Evolutionary conservation across 2,888 invertebrate species (phyloP).

Genomic region (Argyra leucocephala): DNA sequence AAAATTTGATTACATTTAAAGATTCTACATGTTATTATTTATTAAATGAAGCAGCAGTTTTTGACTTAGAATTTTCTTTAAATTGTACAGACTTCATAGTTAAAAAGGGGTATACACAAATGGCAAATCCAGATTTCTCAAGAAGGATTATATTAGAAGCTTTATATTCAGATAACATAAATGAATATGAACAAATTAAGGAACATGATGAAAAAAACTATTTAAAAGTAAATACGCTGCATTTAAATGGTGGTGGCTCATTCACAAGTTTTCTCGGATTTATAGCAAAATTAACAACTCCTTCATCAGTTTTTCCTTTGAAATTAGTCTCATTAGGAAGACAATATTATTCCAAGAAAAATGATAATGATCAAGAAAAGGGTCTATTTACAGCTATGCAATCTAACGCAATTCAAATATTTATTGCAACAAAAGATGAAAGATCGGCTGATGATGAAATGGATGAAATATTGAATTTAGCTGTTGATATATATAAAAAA

Average conservation of each 20-base stretch:
- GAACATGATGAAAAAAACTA: conserved; percentile 40
- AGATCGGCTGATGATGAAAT: conserved; percentile 47
- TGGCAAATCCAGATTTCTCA: conserved; percentile 69
- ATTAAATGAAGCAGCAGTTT: conserved; percentile 60
- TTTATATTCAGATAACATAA: conserved; percentile 50
- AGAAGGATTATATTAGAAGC: conserved; percentile 65
- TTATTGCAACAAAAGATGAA: conserved; percentile 49
- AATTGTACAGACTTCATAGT: conserved; percentile 37
- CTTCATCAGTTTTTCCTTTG: conserved; percentile 55
- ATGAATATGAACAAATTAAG: conserved; percentile 53
- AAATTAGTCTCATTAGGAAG: conserved; percentile 62
- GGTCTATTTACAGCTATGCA: conserved; percentile 61
- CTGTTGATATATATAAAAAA: conserved; percentile 53
- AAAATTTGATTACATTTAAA: conserved; percentile 34
- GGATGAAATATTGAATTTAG: conserved; percentile 46
- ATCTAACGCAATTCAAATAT: conserved; percentile 57
- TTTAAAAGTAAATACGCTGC: conserved; percentile 50
- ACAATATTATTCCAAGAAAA: conserved; percentile 46
- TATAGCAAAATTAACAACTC: conserved; percentile 57
- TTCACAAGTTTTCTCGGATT: conserved; percentile 64
- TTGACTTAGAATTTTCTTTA: conserved; percentile 50
- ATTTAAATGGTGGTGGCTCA: conserved; percentile 67
- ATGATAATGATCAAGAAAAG: conserved; percentile 25
- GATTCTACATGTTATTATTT: conserved; percentile 51
- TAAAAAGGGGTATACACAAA: conserved; percentile 50